Evolutionary conservation across 2,797 vertebrate species (phyloP), one percentile per base, ranked within the genome.

Genomic region (Pipistrellus pipistrellus): DNA sequence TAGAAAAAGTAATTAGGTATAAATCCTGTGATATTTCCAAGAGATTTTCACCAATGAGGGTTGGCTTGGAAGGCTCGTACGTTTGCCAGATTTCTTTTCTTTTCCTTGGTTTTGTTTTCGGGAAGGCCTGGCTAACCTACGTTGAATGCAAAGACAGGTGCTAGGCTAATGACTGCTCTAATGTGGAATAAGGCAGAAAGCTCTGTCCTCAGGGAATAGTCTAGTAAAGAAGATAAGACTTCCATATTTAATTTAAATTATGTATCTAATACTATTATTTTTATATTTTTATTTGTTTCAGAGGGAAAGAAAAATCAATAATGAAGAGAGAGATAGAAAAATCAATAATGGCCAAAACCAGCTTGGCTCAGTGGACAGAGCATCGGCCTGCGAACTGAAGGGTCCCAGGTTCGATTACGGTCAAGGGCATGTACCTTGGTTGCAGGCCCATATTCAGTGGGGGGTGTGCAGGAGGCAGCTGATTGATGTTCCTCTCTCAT

Each of bases 1-100:
- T 64, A 59, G 75, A 84, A 87, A 88, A n/a, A 11, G 0, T 68
- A 90, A 80, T 46, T 77, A 44, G 17, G 27, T 77, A 35, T 73
- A 62, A 84, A 80, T 92, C 53, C 84, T 14, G 92, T 72, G 27
- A 81, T 73, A 17, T 83, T 90, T 96, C 71, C 38, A 92, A 77
- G 21, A 72, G 53, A 6, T 20, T 88, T 93, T 93, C 76, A 88
- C 27, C 59, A 93, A 25, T 35, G 68, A 25, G 6, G 90, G 14
- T 25, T 90, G 25, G 8, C 51, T 88, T 93, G 15, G 71, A 80
- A 88, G 7, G n/a, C 5, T 88, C 85, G 8, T 8, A 1, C 30
- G 44, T 23, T 55, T 93, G 15, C 20, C 73, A 2, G 8, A 81
- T 86, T 41, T 53, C 41, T 66, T 73, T 21, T 72, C 1, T 53